Evolutionary conservation across 1,140 invertebrate genomes (phyloP).

Genomic region (Metopolophium dirhodum): DNA sequence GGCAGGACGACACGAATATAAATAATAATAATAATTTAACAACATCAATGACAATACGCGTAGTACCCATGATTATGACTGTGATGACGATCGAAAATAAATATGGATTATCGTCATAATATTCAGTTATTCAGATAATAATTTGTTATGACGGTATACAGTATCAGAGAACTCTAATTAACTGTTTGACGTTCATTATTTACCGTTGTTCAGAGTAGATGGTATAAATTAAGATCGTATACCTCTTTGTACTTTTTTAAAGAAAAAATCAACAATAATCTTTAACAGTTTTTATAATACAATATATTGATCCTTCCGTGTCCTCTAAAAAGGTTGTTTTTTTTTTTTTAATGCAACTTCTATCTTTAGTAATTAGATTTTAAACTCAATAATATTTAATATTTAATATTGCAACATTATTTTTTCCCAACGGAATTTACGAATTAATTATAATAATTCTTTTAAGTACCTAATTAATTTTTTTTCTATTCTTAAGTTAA

Average conservation of each 20-base stretch:
- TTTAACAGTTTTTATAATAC: background rate
- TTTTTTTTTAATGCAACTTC: background rate
- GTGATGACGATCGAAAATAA: background rate
- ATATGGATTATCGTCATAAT: background rate
- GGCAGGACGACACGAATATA: background rate
- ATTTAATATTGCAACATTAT: background rate
- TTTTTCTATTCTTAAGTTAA: background rate
- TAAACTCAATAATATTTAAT: background rate
- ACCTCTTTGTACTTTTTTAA: background rate
- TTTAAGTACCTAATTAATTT: background rate
- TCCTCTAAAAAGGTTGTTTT: background rate
- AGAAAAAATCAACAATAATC: background rate
- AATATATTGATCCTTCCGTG: no score
- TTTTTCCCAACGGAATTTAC: background rate
- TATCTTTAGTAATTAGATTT: background rate
- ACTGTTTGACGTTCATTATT: background rate
- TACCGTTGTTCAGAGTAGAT: background rate
- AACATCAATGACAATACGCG: background rate
- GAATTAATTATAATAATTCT: background rate
- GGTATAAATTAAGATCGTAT: background rate
- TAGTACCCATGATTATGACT: background rate
- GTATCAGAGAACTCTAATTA: background rate
- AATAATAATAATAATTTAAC: background rate
- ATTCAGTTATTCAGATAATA: no score
- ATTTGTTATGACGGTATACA: no score